Conservation (phyloP, 2,888 invertebrate species). For the Germaria angustata region DNA sequence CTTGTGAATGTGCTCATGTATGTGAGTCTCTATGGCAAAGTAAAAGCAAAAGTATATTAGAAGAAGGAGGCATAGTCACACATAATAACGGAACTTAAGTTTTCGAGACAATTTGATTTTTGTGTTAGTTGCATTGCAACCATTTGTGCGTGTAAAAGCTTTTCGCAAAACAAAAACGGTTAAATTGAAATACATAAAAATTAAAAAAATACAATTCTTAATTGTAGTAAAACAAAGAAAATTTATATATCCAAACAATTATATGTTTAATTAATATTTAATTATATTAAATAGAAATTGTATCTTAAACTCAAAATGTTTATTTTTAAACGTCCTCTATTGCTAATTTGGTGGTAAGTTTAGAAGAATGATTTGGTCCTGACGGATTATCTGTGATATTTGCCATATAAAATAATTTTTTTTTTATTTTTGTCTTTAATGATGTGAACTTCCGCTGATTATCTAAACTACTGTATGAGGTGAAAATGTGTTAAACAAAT, state of each 20-base stretch:
- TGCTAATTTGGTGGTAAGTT: slow-evolving; percentile 68
- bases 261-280: background rate
- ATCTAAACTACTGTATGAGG: slow-evolving; percentile 17
- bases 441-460: slow-evolving; percentile 58
- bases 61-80: slow-evolving; percentile 20
- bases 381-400: background rate
- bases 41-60: slow-evolving; percentile 7
- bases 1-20: background rate
- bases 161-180: slow-evolving; percentile 48
- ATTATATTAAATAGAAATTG: background rate
- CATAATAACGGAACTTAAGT: slow-evolving; percentile 52
- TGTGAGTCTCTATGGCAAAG: background rate
- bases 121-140: slow-evolving; percentile 67
- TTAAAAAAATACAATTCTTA: background rate
- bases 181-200: slow-evolving; percentile 34
- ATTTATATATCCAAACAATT: background rate
- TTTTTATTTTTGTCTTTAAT: slow-evolving; percentile 19
- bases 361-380: background rate
- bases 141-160: slow-evolving; percentile 67
- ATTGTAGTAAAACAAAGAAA: no score
- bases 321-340: slow-evolving; percentile 62
- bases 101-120: slow-evolving; percentile 61
- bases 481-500: background rate
- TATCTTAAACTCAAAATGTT: slow-evolving; percentile 61
- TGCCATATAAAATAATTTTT: background rate